Percentiles rank a stretch among this genome's conserved stretches.
phyloP scores from a whole-genome alignment of 1,140 invertebrate species.

The Zaprionus taronus region DNA sequence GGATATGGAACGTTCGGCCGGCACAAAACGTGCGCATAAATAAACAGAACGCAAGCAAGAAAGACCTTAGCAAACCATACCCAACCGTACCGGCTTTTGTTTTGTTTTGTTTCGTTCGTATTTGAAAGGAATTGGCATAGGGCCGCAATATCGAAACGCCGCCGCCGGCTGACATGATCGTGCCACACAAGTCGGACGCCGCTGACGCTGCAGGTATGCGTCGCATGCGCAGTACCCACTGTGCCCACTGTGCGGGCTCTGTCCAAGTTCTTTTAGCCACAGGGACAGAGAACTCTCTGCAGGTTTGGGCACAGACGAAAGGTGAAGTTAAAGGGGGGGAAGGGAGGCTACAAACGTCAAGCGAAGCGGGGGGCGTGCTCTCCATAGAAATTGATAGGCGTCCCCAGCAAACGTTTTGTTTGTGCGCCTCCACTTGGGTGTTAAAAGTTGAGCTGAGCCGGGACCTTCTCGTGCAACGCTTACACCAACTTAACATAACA shows the following conservation, averaged over 20 bases:
- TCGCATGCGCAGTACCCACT: background rate
- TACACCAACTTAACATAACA: background rate
- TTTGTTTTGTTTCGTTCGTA: slow-evolving; percentile 38
- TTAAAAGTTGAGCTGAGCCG: slow-evolving; percentile 28
- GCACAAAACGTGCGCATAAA: slow-evolving; percentile 67
- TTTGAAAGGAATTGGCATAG: slow-evolving; percentile 67
- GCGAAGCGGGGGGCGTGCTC: slow-evolving; percentile 34
- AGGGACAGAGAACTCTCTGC: background rate
- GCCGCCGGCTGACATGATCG: slow-evolving; percentile 65
- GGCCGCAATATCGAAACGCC: slow-evolving; percentile 33
- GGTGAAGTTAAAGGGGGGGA: background rate
- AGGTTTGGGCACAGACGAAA: background rate
- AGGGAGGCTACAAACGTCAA: background rate
- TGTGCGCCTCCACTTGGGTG: slow-evolving; percentile 15
- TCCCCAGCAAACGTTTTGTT: slow-evolving; percentile 10
- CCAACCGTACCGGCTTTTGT: slow-evolving; percentile 45
- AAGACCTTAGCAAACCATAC: background rate
- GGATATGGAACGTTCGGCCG: slow-evolving; percentile 30
- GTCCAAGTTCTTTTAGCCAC: background rate
- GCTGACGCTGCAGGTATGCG: slow-evolving; percentile 41
- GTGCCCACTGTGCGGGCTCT: slow-evolving; percentile 12
- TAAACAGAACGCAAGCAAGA: slow-evolving; percentile 46
- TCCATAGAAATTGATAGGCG: slow-evolving; percentile 46
- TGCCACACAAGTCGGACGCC: slow-evolving; percentile 65
- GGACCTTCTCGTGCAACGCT: background rate